Evolutionary conservation across 2,888 invertebrate species (phyloP).

Genomic region (Temnothorax ravouxi): DNA sequence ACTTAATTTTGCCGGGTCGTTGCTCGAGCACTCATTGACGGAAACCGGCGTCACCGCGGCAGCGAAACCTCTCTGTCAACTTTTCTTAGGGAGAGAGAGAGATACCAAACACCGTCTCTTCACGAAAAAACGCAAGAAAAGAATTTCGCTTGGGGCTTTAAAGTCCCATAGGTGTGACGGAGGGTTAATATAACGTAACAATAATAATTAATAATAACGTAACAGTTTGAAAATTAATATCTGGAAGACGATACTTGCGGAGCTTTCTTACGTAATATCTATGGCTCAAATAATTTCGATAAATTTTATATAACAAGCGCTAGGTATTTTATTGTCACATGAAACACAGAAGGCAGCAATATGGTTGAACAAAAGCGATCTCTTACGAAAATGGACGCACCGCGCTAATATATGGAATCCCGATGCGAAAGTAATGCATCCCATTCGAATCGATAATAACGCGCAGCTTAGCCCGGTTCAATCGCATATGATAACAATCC

Average conservation of each 20-base stretch:
- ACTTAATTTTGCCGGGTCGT: too few species aligned
- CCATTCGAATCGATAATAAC: conserved; percentile 60
- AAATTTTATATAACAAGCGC: background rate
- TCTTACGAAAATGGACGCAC: background rate
- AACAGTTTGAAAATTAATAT: background rate
- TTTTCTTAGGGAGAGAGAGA: too few species aligned
- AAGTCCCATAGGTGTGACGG: too few species aligned
- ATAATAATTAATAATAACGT: background rate
- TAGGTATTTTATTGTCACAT: background rate
- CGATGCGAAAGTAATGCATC: conserved; percentile 6
- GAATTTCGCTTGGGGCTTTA: too few species aligned
- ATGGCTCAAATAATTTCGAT: background rate
- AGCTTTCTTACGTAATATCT: background rate
- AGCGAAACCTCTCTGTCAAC: too few species aligned
- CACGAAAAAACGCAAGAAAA: too few species aligned
- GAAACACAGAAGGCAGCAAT: background rate
- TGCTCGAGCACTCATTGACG: too few species aligned
- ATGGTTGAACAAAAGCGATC: background rate
- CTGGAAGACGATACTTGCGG: too few species aligned
- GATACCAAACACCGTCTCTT: too few species aligned
- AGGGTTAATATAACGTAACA: too few species aligned
- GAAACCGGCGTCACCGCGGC: too few species aligned
- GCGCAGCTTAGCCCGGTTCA: conserved; percentile 61
- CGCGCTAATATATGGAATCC: conserved; percentile 3
- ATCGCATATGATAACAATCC: conserved; percentile 69